Conservation (phyloP, 2,888 invertebrate genomes). For the Eledona agricola region DNA sequence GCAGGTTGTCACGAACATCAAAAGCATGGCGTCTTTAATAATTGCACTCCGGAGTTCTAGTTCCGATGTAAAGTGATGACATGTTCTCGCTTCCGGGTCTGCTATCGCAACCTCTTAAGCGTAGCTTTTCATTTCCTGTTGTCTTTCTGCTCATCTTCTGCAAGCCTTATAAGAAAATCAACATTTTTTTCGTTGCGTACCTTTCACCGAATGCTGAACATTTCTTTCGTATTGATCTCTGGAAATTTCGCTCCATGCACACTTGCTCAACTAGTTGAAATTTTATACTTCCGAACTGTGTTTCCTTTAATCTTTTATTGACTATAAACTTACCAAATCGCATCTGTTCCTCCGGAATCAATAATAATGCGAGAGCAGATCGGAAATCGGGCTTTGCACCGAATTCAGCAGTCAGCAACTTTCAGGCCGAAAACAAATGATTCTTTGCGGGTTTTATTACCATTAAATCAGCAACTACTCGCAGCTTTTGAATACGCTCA, state of each 20-base stretch:
- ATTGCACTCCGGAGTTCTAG: constrained; percentile 40
- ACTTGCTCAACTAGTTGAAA: not conserved
- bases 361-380: constrained; percentile 4
- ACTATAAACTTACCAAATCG: not conserved
- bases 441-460: constrained; percentile 26
- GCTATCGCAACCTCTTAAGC: constrained; percentile 42
- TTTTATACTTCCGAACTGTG: not conserved
- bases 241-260: not conserved
- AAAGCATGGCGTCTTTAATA: constrained; percentile 38
- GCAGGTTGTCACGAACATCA: constrained; percentile 38
- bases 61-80: constrained; percentile 43
- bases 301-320: not conserved
- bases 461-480: constrained; percentile 23
- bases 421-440: constrained; percentile 29
- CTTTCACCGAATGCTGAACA: too few relatives aligned
- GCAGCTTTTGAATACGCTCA: constrained; percentile 1
- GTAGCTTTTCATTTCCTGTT: constrained; percentile 42
- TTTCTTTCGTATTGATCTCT: constrained; percentile 10
- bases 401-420: constrained; percentile 23
- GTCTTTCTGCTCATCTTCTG: constrained; percentile 35
- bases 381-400: constrained; percentile 15
- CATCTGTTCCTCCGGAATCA: not conserved
- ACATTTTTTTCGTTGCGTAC: too few relatives aligned
- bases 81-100: constrained; percentile 41
- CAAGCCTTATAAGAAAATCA: constrained; percentile 34